Percentiles rank a stretch among this genome's conserved stretches.
phyloP scores from a whole-genome alignment of 2,797 vertebrate species.

The Delichon dasypus region DNA sequence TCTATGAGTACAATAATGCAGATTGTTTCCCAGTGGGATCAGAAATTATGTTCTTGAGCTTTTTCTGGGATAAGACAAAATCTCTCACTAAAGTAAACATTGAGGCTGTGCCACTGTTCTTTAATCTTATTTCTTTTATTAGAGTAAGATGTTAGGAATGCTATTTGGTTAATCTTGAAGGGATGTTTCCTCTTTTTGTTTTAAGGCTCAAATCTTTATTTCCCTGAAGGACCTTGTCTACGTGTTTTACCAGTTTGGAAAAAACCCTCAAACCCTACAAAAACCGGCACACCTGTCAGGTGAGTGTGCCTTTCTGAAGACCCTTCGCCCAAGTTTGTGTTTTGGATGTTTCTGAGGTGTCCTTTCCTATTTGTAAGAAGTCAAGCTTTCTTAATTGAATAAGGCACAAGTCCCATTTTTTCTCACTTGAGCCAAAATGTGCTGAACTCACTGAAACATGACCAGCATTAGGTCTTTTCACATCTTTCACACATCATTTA shows the following conservation, averaged over 20 bases:
- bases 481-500: neutral
- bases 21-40: neutral
- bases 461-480: neutral
- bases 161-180: neutral
- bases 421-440: neutral
- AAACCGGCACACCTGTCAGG: neutral
- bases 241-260: neutral
- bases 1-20: fast-evolving
- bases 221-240: neutral
- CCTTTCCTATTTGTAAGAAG: neutral
- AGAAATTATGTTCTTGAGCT: neutral
- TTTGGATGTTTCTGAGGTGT: neutral
- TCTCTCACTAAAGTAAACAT: neutral
- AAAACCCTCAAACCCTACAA: fast-evolving
- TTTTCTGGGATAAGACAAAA: neutral
- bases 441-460: neutral
- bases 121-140: neutral
- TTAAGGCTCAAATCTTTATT: neutral
- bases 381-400: neutral
- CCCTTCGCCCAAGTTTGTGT: neutral
- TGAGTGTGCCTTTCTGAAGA: neutral
- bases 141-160: neutral
- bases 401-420: neutral
- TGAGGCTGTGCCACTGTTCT: neutral
- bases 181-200: neutral